phyloP scores from a whole-genome alignment of 2,113 vertebrate species.

The Mastomys coucha region DNA sequence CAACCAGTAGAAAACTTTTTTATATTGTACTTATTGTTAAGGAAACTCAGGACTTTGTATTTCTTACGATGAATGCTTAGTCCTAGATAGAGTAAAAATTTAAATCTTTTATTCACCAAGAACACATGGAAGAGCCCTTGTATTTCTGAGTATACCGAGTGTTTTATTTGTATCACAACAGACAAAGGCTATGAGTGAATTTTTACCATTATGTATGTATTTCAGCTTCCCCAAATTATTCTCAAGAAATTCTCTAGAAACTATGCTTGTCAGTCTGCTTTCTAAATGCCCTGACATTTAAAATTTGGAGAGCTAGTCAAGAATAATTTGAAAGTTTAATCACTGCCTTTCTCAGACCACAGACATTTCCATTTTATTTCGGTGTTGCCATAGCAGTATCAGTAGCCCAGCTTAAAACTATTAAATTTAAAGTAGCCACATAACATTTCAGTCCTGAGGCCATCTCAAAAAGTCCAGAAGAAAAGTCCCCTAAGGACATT shows the following conservation, averaged over 20 bases:
- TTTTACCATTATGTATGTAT: neutral
- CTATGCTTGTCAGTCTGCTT: slow-evolving; percentile 14
- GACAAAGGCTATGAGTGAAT: neutral
- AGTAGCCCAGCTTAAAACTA: neutral
- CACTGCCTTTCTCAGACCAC: neutral
- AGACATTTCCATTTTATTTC: neutral
- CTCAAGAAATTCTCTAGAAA: neutral
- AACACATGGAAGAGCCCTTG: neutral
- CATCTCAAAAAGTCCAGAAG: neutral
- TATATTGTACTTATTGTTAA: neutral
- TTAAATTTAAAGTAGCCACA: neutral
- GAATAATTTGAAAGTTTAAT: slow-evolving; percentile 29
- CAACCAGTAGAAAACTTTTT: neutral
- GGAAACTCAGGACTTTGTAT: neutral
- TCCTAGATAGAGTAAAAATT: slow-evolving; percentile 12
- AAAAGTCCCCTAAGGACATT: neutral
- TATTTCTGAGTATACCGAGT: neutral
- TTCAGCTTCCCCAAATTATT: neutral
- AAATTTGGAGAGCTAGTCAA: neutral
- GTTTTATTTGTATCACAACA: slow-evolving; percentile 36
- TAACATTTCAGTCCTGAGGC: neutral
- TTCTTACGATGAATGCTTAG: slow-evolving; percentile 18
- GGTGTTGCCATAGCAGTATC: neutral
- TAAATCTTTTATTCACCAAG: neutral
- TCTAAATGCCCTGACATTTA: slow-evolving; percentile 40